Evolutionary conservation across 2,888 invertebrate genomes (phyloP), one percentile per base, ranked within the genome.

Genomic region (Agriopis marginaria): DNA sequence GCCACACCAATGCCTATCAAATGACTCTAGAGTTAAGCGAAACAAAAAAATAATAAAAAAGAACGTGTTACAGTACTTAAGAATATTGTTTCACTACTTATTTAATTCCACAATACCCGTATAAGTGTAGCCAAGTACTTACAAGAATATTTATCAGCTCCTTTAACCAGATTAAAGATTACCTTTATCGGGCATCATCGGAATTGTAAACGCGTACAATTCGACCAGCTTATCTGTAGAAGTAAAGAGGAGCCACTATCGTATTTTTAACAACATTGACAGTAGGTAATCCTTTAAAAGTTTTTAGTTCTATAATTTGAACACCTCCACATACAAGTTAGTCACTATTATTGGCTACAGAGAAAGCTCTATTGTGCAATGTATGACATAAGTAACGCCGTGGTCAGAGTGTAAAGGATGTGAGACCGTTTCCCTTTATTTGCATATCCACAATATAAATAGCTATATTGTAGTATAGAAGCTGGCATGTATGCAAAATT

Each of bases 331-430:
- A 45, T 11, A 23, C 17, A 58, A 58, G 58, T 44, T 45, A 45
- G 17, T 23, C 8, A 23, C 42, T 64, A 64, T 53, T 62, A 53
- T 51, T 42, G 51, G 3, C 42, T 23, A 42, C 55, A 60, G 76
- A 76, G 75, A 76, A 75, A 75, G 76, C 68, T 66, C 17, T 50
- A 75, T 76, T 76, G 66, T 73, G 73, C 59, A 76, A 76, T 59
- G 23, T 32, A 44, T 75, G 70, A 75, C 65, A 72, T 72, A 76
- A 73, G 54, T 17, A 44, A 12, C 54, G 17, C 12, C 54, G 70
- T 63, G 70, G 54, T n/a, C 32, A 8, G 66, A 65, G 62, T 70
- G 9, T 62, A 45, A 66, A 66, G 63, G 70, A 70, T 63, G 59
- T 49, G 44, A 61, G 65, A 42, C 70, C 45, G 66, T 63, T 66